Evolutionary conservation across 2,113 vertebrate genomes (phyloP), one percentile per base, ranked within the genome.

Genomic region (Arvicanthis niloticus): DNA sequence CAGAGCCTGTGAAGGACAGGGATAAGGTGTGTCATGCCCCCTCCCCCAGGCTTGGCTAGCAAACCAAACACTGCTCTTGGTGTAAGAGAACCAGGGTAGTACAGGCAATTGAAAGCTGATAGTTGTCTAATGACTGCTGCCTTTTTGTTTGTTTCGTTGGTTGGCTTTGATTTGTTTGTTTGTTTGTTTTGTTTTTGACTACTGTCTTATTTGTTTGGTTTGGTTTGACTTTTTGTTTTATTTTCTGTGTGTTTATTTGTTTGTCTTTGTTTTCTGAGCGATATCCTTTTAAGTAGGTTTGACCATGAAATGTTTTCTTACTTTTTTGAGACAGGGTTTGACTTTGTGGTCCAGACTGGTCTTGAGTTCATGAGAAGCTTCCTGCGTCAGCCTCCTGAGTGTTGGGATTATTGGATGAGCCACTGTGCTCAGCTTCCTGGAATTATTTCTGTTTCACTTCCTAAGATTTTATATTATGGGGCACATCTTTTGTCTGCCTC

Each of bases 1-100:
- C 62, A 84, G 58, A 40, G 34, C n/a, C 70, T 4, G 0, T 1
- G 10, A 2, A 1, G 19, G 48, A 5, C 5, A 10, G 65, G 62
- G n/a, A 21, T 12, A 0, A 31, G 60, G 17, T n/a, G 45, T 58
- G 67, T 15, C 22, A 22, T 19, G 22, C 26, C 15, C 1, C 7
- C 7, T 31, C 0, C 40, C 31, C 42, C 60, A 62, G 1, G 45
- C 70, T 73, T 45, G 15, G 62, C 65, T 62, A 29, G 1, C 40
- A 31, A 16, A 75, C 56, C 87, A 70, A 1, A 24, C 13, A 21
- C 3, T 34, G 65, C 56, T 78, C 72, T 37, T 16, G 0, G 31
- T 56, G 29, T 15, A 42, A 56, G 22, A 92, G 75, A 87, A 67
- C 31, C 42, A 16, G 0, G 56, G 12, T 3, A 40, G 6, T 48